Evolutionary conservation across 1,140 invertebrate species (phyloP), one percentile per base, ranked within the genome.

Genomic region (Mya arenaria): DNA sequence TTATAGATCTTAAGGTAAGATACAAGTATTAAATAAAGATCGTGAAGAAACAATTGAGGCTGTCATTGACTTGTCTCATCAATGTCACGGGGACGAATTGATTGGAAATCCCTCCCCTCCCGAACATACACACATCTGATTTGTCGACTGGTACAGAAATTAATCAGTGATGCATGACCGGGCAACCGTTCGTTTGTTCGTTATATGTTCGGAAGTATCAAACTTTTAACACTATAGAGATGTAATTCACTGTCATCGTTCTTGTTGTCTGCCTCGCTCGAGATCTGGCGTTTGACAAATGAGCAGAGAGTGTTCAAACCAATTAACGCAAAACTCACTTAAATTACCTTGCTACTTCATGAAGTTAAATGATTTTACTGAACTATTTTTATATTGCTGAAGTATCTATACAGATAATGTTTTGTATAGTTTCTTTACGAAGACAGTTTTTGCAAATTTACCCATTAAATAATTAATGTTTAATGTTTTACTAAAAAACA

Each of bases 141-240:
- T 84, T 73, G 83, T 37, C 48, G 75, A 73, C 69, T 66, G 69
- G 65, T 68, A 25, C n/a, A 25, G 23, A 71, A 78, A 83, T 75
- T 74, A 75, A 63, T 78, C 84, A 85, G 81, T 78, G 56, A 85
- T 52, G 84, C 82, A 69, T 83, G 84, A 85, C 84, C 62, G 66
- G 68, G 28, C 63, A 36, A 44, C 19, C n/a, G n/a, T n/a, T n/a
- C n/a, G n/a, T n/a, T n/a, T n/a, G n/a, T n/a, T n/a, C n/a, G n/a
- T n/a, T n/a, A n/a, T 5, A 30, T 55, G 66, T 71, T 69, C 23
- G 63, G 30, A 23, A 34, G 44, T 80, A 80, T 80, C 77, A 80
- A 80, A 80, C 48, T 69, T 44, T 78, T 78, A 78, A 78, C 75
- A 80, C 65, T 32, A 69, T 71, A 69, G 69, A 69, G 65, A 80